Evolutionary conservation across 2,888 invertebrate species (phyloP).

Genomic region (Drosophila putrida): DNA sequence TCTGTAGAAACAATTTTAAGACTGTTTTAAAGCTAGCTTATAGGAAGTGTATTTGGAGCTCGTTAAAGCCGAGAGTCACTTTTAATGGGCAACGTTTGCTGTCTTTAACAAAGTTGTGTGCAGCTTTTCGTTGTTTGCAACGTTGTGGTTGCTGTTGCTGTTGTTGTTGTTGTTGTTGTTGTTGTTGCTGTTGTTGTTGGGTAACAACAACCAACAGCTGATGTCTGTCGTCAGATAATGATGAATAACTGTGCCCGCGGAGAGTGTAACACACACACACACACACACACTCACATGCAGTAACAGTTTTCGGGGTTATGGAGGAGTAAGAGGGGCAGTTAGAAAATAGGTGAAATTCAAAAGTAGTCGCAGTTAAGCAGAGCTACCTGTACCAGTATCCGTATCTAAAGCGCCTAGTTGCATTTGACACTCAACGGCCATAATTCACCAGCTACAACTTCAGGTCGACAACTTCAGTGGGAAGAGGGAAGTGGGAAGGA

Average conservation of each 20-base stretch:
- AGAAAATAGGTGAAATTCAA: conserved; percentile 62
- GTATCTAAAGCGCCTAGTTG: conserved; percentile 59
- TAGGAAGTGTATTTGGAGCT: conserved; percentile 9
- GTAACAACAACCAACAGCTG: conserved; percentile 69
- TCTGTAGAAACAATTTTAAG: too few relatives aligned
- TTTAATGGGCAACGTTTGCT: conserved; percentile 17
- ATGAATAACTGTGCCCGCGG: conserved; percentile 66
- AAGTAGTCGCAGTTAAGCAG: conserved; percentile 53
- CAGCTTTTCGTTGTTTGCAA: conserved; percentile 56
- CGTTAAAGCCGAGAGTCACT: background rate
- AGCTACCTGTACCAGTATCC: conserved; percentile 19
- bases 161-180: conserved; percentile 20
- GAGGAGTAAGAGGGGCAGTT: background rate
- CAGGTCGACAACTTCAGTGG: background rate
- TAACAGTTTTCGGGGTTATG: conserved; percentile 5
- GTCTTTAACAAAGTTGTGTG: conserved; percentile 54
- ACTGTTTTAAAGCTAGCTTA: too few relatives aligned
- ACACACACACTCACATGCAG: conserved; percentile 6
- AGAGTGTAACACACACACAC: conserved; percentile 40
- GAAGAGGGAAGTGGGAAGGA: background rate
- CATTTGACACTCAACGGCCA: conserved; percentile 61
- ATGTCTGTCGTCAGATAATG: conserved; percentile 70
- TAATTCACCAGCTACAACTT: conserved; percentile 44
- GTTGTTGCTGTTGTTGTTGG: conserved; percentile 46
- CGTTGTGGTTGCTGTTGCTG: too few relatives aligned